phyloP scores from a whole-genome alignment of 2,888 invertebrate genomes.

The Coleophora deauratella region DNA sequence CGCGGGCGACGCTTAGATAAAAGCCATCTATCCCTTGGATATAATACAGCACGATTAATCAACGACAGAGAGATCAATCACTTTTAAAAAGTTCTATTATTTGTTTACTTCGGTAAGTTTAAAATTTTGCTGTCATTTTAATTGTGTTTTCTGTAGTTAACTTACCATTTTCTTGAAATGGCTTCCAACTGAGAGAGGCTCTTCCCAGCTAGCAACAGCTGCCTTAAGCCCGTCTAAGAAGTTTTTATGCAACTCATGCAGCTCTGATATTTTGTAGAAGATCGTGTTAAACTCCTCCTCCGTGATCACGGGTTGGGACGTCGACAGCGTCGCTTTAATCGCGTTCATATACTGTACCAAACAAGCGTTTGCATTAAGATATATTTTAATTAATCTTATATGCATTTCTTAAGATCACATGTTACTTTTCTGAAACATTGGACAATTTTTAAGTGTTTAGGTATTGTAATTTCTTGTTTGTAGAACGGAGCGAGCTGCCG shows the following conservation, averaged over 20 bases:
- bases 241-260: slow-evolving; percentile 86
- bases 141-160: background rate
- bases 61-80: too few relatives aligned
- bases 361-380: background rate
- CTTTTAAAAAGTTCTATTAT: too few relatives aligned
- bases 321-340: slow-evolving; percentile 88
- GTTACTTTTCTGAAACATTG: too few relatives aligned
- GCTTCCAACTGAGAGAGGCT: slow-evolving; percentile 84
- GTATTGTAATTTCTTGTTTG: too few relatives aligned
- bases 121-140: too few relatives aligned
- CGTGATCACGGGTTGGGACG: slow-evolving; percentile 92
- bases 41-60: too few relatives aligned
- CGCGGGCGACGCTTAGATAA: too few relatives aligned
- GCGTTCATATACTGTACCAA: slow-evolving; percentile 88
- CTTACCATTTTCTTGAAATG: slow-evolving; percentile 88
- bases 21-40: too few relatives aligned
- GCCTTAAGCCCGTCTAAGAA: slow-evolving; percentile 85
- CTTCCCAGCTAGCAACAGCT: slow-evolving; percentile 82
- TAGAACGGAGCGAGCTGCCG: too few relatives aligned
- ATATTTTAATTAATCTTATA: background rate
- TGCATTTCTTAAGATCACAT: too few relatives aligned
- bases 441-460: too few relatives aligned
- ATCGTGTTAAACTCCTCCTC: slow-evolving; percentile 92
- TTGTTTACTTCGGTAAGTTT: too few relatives aligned
- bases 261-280: slow-evolving; percentile 93